Evolutionary conservation across 1,140 invertebrate genomes (phyloP).

Genomic region (Drosophila tropicalis): DNA sequence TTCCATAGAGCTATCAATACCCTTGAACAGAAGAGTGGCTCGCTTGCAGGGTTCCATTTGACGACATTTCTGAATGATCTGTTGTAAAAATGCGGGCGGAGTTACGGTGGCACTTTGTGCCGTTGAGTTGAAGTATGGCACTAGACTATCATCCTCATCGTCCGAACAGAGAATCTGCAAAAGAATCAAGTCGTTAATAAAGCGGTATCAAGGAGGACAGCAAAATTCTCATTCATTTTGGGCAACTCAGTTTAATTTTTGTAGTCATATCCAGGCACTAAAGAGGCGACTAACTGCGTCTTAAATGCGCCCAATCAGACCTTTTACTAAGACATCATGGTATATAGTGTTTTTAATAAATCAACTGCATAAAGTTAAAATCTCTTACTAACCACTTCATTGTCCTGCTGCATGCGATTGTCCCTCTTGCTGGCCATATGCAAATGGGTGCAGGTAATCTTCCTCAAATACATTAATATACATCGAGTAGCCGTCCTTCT

Average conservation of each 20-base stretch:
- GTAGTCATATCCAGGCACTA: conserved; percentile 57
- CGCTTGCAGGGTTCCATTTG: conserved; percentile 58
- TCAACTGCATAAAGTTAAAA: not conserved
- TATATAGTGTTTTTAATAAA: not conserved
- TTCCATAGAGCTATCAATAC: conserved; percentile 55
- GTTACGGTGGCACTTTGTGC: conserved; percentile 6
- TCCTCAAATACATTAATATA: conserved; percentile 57
- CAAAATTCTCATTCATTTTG: not conserved
- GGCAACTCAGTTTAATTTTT: conserved; percentile 55
- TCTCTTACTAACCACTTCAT: conserved; percentile 50
- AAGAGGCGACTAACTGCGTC: conserved; percentile 68
- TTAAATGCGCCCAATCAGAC: conserved; percentile 64
- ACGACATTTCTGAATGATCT: conserved; percentile 59
- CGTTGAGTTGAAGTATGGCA: conserved; percentile 18
- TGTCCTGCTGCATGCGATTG: conserved; percentile 45
- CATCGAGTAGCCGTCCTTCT: conserved; percentile 51
- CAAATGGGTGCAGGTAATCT: conserved; percentile 49
- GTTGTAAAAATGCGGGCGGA: conserved; percentile 54
- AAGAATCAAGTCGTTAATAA: not conserved
- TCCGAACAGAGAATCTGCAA: conserved; percentile 63
- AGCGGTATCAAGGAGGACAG: too few relatives aligned
- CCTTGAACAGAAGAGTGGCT: conserved; percentile 60
- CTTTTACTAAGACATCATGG: conserved; percentile 78
- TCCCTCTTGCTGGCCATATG: conserved; percentile 60
- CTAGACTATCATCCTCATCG: conserved; percentile 53